phyloP scores from a whole-genome alignment of 2,888 invertebrate genomes.

The Lasioglossum villosulum region DNA sequence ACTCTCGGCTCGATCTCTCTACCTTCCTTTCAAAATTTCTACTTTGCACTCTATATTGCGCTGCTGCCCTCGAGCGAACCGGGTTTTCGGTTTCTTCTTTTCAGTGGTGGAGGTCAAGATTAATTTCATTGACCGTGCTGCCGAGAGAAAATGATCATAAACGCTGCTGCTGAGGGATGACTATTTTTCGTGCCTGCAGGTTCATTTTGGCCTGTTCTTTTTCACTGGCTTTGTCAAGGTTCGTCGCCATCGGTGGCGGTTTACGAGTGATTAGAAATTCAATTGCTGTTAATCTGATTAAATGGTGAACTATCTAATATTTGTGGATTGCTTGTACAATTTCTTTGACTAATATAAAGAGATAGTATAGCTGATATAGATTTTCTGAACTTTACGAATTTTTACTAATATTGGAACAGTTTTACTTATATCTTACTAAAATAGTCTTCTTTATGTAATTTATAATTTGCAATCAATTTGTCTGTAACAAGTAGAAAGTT shows the following conservation, averaged over 20 bases:
- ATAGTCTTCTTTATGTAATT: too few species aligned
- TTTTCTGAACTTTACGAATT: too few species aligned
- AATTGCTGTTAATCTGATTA: too few species aligned
- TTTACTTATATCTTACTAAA: too few species aligned
- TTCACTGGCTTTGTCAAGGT: not conserved
- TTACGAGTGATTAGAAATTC: too few species aligned
- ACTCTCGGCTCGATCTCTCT: not conserved
- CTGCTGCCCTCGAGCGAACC: not conserved
- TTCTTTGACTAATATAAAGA: too few species aligned
- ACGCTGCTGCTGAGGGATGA: not conserved
- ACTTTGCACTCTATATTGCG: slow-evolving; percentile 14
- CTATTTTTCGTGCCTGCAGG: not conserved
- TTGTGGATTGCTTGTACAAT: too few species aligned
- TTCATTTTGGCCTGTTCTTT: not conserved
- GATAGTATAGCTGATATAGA: too few species aligned
- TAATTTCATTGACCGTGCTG: not conserved
- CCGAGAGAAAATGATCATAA: not conserved
- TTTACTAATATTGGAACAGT: too few species aligned
- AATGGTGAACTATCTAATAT: too few species aligned
- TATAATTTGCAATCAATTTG: too few species aligned
- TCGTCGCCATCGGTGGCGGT: not conserved
- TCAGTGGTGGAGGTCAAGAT: not conserved
- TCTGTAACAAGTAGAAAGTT: too few species aligned
- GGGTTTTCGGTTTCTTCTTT: not conserved
- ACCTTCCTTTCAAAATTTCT: not conserved